phyloP scores from a whole-genome alignment of 2,113 vertebrate genomes.

The rabbit (Oryctolagus cuniculus) region DNA sequence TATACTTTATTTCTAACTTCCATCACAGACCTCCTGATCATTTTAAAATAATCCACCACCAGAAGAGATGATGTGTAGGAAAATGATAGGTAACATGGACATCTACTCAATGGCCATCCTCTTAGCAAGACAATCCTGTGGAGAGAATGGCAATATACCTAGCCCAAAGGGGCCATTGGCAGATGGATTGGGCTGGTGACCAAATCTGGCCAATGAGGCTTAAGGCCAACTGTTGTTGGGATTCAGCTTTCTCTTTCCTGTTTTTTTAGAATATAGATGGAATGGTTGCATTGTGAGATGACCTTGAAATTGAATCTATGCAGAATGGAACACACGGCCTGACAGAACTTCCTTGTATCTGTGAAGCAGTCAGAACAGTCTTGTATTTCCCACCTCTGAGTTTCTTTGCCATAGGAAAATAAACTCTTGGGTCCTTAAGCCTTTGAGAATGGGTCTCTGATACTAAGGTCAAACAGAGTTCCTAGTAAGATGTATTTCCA shows the following conservation, averaged over 20 bases:
- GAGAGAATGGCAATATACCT: not conserved
- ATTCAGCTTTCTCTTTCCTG: not conserved
- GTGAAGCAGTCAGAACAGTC: not conserved
- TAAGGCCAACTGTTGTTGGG: not conserved
- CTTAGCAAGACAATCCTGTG: not conserved
- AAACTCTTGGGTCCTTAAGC: not conserved
- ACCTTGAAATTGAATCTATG: not conserved
- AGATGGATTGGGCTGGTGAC: not conserved
- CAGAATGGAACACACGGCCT: not conserved
- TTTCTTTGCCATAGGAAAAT: conserved; percentile 12
- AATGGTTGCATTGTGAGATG: not conserved
- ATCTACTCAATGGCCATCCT: not conserved
- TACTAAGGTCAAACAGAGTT: not conserved
- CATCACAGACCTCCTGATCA: not conserved
- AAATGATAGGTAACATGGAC: not conserved
- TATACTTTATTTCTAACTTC: not conserved
- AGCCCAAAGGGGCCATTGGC: not conserved
- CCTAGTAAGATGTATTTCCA: not conserved
- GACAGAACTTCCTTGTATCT: not conserved
- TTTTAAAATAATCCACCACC: not conserved
- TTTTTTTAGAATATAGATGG: not conserved
- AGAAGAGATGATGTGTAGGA: not conserved
- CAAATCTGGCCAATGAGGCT: not conserved
- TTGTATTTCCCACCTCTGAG: not conserved
- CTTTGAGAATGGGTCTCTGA: conserved; percentile 29